Evolutionary conservation across 2,888 invertebrate species (phyloP).

Genomic region (Odontothrips loti): DNA sequence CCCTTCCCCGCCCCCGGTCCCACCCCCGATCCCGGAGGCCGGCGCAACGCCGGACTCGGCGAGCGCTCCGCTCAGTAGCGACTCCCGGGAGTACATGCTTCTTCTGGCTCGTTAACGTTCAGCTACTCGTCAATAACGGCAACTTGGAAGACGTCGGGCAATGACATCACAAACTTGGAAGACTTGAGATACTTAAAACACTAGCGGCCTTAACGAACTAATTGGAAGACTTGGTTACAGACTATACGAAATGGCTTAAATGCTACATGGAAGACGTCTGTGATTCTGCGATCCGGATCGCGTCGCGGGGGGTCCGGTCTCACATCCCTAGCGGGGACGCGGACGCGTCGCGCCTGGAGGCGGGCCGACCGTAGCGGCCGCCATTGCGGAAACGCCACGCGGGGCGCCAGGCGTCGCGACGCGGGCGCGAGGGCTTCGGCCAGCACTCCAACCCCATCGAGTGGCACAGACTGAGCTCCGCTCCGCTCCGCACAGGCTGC

Average conservation of each 20-base stretch:
- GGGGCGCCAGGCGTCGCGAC: not conserved
- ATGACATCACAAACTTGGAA: slow-evolving; percentile 27
- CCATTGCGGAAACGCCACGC: not conserved
- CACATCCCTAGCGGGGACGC: not conserved
- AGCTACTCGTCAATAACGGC: too few relatives aligned
- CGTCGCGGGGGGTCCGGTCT: not conserved
- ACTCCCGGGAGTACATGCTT: slow-evolving; percentile 47
- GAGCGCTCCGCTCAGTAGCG: slow-evolving; percentile 42
- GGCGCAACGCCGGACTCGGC: slow-evolving; percentile 44
- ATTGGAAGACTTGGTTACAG: slow-evolving; percentile 41
- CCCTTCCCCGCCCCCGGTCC: slow-evolving; percentile 50
- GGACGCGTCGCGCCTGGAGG: not conserved
- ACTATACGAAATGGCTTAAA: slow-evolving; percentile 38
- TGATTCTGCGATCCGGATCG: slow-evolving; percentile 17
- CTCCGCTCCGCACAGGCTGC: too few relatives aligned
- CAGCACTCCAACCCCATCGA: not conserved
- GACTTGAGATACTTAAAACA: slow-evolving; percentile 36
- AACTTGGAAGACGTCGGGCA: too few relatives aligned
- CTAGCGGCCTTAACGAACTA: not conserved
- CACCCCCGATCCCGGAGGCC: too few relatives aligned
- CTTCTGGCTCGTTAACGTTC: not conserved
- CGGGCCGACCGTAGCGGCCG: not conserved
- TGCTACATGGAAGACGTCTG: slow-evolving; percentile 35
- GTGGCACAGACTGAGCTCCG: not conserved
- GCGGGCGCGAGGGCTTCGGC: not conserved